These are phyloP conservation scores for Danio kyathit DNA, from an alignment of 2,797 vertebrate species.

Conservation along the genomic window DNA sequence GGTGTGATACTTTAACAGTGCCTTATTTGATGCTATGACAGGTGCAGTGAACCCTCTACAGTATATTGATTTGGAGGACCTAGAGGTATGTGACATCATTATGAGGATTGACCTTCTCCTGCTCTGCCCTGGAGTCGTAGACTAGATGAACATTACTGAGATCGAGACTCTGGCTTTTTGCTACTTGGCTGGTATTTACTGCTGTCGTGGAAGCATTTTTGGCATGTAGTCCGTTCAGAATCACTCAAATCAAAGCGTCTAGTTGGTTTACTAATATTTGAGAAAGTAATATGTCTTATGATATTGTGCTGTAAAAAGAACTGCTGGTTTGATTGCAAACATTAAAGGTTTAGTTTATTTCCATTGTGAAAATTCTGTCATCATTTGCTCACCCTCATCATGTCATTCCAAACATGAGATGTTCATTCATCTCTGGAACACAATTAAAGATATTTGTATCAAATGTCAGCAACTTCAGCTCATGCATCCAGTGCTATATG, in stretches of 20 bases:
- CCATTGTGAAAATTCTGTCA: no score
- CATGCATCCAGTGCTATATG: no score
- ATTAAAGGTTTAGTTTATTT: neutral
- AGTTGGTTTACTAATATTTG: constrained; percentile 48
- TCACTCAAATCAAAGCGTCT: constrained; percentile 62
- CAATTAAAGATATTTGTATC: no score
- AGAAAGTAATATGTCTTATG: neutral
- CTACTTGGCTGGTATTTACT: constrained; percentile 44
- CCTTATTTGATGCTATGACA: constrained; percentile 79
- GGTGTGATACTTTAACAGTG: constrained; percentile 65
- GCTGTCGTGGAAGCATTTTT: constrained; percentile 74
- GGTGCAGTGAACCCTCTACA: constrained; percentile 68
- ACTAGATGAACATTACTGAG: constrained; percentile 53
- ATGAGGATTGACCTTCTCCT: constrained; percentile 82
- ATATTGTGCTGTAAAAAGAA: neutral
- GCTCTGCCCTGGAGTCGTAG: constrained; percentile 78
- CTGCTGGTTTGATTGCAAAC: neutral
- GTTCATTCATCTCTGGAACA: no score
- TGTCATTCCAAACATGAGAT: no score
- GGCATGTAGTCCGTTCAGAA: constrained; percentile 81
- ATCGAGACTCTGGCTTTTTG: constrained; percentile 44
- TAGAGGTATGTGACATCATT: constrained; percentile 84
- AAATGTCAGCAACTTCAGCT: no score
- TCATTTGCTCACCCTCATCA: no score
- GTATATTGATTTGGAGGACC: constrained; percentile 81